Conservation (phyloP, 2,797 vertebrate genomes). For the Lindbergichthys nudifrons region DNA sequence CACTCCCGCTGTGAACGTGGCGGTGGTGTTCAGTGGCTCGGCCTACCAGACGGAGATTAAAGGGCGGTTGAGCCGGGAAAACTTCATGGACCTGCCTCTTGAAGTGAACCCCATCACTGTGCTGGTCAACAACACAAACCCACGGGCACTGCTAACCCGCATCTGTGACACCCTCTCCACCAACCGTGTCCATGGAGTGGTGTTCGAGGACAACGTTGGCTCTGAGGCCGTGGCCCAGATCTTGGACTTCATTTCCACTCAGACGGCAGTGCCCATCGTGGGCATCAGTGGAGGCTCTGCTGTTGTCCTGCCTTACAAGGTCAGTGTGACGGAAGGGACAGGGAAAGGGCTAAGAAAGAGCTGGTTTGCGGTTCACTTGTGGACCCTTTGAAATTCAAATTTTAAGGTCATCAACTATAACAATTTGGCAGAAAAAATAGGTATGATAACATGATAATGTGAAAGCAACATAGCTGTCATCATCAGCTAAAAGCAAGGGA, state of each 20-base stretch:
- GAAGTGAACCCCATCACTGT: constrained; percentile 95
- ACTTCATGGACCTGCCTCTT: constrained; percentile 95
- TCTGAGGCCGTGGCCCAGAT: constrained; percentile 97
- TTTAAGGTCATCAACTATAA: background rate
- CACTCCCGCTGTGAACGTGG: constrained; percentile 90
- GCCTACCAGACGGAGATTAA: constrained; percentile 90
- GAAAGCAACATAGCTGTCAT: too few relatives aligned
- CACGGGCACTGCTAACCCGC: constrained; percentile 93
- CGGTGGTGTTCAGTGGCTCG: constrained; percentile 94
- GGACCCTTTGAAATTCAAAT: background rate
- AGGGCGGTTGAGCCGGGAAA: constrained; percentile 90
- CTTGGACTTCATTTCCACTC: constrained; percentile 95
- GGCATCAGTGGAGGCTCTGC: constrained; percentile 97
- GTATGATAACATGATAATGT: too few relatives aligned
- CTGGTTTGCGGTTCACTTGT: too few relatives aligned
- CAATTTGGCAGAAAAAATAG: too few relatives aligned
- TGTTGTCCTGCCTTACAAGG: constrained; percentile 95
- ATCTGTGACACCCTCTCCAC: constrained; percentile 92
- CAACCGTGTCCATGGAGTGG: constrained; percentile 91
- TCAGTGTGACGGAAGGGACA: constrained; percentile 69
- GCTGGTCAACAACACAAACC: constrained; percentile 95
- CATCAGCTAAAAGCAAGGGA: too few relatives aligned
- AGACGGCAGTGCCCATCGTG: constrained; percentile 93
- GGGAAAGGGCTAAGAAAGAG: background rate
- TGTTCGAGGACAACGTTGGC: constrained; percentile 96